These are phyloP conservation scores for Hofmannophila pseudospretella DNA, from an alignment of 2,888 invertebrate species.

Conservation along the genomic window DNA sequence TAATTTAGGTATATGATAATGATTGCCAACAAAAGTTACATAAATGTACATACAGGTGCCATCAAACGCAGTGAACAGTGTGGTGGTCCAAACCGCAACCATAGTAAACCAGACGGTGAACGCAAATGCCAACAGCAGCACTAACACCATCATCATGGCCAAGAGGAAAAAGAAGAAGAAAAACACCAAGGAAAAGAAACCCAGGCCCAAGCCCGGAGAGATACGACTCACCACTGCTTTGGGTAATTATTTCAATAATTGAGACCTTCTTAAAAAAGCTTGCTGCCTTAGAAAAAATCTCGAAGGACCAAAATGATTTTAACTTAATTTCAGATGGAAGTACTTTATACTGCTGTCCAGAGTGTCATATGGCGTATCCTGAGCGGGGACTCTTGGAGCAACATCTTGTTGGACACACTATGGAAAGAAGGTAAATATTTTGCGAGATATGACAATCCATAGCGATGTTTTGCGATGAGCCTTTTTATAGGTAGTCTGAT, in stretches of 20 bases:
- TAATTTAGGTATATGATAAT: too few relatives aligned
- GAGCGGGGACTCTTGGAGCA: conserved; percentile 90
- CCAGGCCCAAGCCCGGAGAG: conserved; percentile 90
- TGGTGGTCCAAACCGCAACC: conserved; percentile 66
- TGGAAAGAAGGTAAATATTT: conserved; percentile 80
- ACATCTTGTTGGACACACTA: conserved; percentile 90
- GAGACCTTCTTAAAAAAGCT: neutral
- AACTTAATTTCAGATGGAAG: conserved; percentile 83
- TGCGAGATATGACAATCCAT: too few relatives aligned
- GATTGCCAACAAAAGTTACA: too few relatives aligned
- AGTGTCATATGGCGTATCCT: conserved; percentile 94
- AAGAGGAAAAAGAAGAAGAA: conserved; percentile 89
- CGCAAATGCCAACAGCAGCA: conserved; percentile 38
- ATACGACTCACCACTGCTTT: conserved; percentile 87
- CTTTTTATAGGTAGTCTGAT: too few relatives aligned
- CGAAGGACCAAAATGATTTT: neutral
- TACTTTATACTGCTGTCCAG: conserved; percentile 90
- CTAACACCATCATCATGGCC: conserved; percentile 37
- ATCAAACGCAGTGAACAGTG: conserved; percentile 55
- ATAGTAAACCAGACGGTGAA: conserved; percentile 61
- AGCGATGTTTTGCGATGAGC: too few relatives aligned
- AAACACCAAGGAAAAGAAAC: conserved; percentile 86
- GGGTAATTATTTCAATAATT: too few relatives aligned
- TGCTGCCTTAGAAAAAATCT: too few relatives aligned
- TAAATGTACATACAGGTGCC: conserved; percentile 40